Evolutionary conservation across 92 coral and sea anemone species (phyloP), one percentile per base, ranked within the genome.

Genomic region (Hydrozoanthus gracilis): DNA sequence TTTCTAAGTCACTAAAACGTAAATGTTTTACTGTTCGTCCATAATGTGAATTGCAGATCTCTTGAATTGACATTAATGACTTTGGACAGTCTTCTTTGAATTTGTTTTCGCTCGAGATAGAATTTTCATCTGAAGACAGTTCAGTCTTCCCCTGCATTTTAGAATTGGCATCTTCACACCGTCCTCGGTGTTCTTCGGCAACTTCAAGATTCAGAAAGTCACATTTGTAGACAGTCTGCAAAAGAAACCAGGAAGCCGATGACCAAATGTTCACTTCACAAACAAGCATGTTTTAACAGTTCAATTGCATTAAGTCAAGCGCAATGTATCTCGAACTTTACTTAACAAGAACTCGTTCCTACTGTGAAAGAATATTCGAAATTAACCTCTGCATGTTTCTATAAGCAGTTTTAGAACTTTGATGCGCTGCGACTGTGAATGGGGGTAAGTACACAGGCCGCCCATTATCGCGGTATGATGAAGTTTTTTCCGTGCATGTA

Each of bases 201-300:
- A 94, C 70, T 49, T 90, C 10, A 2, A 92, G 90, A 77, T 86
- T 86, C 6, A 96, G 93, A 73, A 96, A 94, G 90, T 96, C 99
- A 91, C 99, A 96, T 51, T 89, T 78, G 83, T 89, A 80, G 45
- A 96, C 99, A 80, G 91, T 71, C 99, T 96, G 87, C 20, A 90
- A 83, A 83, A 14, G 51, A 47, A 83, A 18, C 39, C 39, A 27
- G 39, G 39, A 27, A 27, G 39, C 39, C 39, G 39, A 0, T 27
- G 39, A 27, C 39, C 2, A 27, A 27, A 27, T 27, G 39, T 27
- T 27, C 39, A 27, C 39, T 27, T 27, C 39, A 27, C 39, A 27
- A 27, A 0, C 39, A 27, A 27, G 39, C 39, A 27, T 27, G 39
- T 27, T 27, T 27, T 27, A 27, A 27, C 39, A 27, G 39, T 27